Base-by-base conservation (phyloP, 2,888 invertebrate species). In the Cantharis lateralis region DNA sequence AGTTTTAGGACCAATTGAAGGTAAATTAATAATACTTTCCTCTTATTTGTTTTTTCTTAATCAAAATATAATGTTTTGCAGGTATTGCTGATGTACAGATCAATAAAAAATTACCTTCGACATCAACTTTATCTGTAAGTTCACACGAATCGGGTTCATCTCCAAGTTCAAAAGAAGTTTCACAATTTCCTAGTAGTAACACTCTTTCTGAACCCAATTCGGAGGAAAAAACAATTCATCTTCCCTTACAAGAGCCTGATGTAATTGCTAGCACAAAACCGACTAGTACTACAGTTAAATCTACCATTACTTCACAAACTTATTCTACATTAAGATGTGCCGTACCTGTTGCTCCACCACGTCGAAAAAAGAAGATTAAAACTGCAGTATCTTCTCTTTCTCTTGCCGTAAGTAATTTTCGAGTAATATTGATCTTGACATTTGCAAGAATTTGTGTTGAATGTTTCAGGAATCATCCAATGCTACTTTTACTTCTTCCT, bases 211-310 rank as follows among this genome's bases (percentile, higher is more conserved):
- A 84, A 66, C 62, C 72, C 10, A 75, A 71, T 18, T 20, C 48
- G 11, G 26, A 62, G 48, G 83, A 83, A 32, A 83, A 82, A 80
- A 76, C 82, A 32, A 75, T 86, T 88, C 89, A 88, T 82, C 84
- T 90, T 77, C 89, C 90, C 69, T 90, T 93, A 86, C 93, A 93
- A 86, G 97, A 97, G 88, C 97, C 97, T 2, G 97, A 98, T 89
- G 96, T 97, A 84, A 96, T 97, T 83, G 96, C 96, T 76, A 97
- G 97, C 89, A 96, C 97, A 80, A 97, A 97, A 86, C 89, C 93
- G 75, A 88, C 89, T 7, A 88, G 87, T 89, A 89, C 88, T 88
- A 78, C 48, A 80, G 74, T 77, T 74, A 80, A 76, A 79, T 85
- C 87, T 7, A 86, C 88, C 10, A 77, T 75, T n/a, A 80, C 77